Percentiles rank a stretch among this genome's conserved stretches.
Evolutionary conservation across 2,113 vertebrate genomes (phyloP).

Genomic region (Megaptera novaeangliae): DNA sequence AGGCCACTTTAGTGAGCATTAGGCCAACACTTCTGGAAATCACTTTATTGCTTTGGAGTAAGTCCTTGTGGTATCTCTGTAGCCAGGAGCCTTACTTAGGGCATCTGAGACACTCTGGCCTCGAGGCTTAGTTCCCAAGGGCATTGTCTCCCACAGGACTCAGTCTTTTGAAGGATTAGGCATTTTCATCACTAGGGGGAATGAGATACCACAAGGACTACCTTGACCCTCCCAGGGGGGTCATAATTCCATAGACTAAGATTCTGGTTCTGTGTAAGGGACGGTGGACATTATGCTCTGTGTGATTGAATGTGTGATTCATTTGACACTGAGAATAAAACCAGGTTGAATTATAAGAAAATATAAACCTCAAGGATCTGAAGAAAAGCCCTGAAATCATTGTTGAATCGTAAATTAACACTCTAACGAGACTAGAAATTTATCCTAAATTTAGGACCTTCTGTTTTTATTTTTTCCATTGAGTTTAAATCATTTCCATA

Average conservation of each 20-base stretch:
- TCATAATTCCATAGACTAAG: not conserved
- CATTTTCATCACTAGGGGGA: not conserved
- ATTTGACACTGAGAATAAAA: conserved; percentile 66
- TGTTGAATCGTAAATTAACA: conserved; percentile 61
- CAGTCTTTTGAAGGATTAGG: not conserved
- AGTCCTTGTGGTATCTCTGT: not conserved
- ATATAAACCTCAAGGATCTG: conserved; percentile 50
- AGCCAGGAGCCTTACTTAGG: not conserved
- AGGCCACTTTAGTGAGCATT: not conserved
- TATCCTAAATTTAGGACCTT: conserved; percentile 55
- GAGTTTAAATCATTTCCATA: conserved; percentile 67
- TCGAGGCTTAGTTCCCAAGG: not conserved
- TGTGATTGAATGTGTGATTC: conserved; percentile 45
- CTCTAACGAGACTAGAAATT: conserved; percentile 50
- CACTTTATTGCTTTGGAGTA: not conserved
- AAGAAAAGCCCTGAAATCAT: conserved; percentile 52
- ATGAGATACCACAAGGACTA: not conserved
- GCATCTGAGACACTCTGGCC: not conserved
- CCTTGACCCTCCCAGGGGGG: not conserved
- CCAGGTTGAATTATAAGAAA: conserved; percentile 55
- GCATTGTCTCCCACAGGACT: not conserved
- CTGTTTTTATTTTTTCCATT: conserved; percentile 45
- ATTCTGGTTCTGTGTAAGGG: not conserved
- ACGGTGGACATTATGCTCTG: not conserved
- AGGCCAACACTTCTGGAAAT: not conserved